Evolutionary conservation across 2,113 vertebrate species (phyloP), one percentile per base, ranked within the genome.

Genomic region (Neolamprologus tretocephalus): DNA sequence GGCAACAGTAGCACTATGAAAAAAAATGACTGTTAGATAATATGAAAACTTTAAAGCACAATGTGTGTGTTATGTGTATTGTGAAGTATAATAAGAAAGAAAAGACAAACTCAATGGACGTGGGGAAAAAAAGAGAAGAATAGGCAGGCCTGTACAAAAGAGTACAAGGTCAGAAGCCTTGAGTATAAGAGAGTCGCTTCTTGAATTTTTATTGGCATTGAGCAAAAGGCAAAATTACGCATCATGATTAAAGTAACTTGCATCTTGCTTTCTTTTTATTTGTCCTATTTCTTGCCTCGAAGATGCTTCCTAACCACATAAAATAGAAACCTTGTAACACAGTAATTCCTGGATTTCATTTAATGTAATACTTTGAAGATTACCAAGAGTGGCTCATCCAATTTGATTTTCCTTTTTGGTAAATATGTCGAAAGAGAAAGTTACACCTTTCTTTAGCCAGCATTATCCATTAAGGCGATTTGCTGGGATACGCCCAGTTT

Each of bases 391-490:
- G 63, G 45, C 33, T 13, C 21, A 13, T 83, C 81, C 85, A 80
- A 53, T 90, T 89, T 58, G 57, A 82, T 88, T 81, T 33, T 0
- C 37, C 37, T 58, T 81, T 68, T 28, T 21, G 21, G 14, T 0
- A n/a, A 63, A 73, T 28, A 57, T 21, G 10, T 63, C 45, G 1
- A 75, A 9, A 86, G 85, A 68, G 82, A 84, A 51, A 7, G 54
- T 87, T 61, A 94, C 85, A 84, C 84, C 57, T 66, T 23, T 57
- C 82, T 86, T 81, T 6, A 92, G 83, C 89, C 89, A 55, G 82
- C n/a, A 26, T 92, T 87, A 92, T 88, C 85, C 92, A 87, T 90
- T 89, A 88, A 89, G 91, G 80, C 68, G 79, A 89, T 92, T 91
- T 92, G 57, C 82, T 2, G 82, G 86, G 85, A 82, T 26, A 54